Conservation (phyloP, 2,888 invertebrate species). For the Lepidochrysops patricia region DNA sequence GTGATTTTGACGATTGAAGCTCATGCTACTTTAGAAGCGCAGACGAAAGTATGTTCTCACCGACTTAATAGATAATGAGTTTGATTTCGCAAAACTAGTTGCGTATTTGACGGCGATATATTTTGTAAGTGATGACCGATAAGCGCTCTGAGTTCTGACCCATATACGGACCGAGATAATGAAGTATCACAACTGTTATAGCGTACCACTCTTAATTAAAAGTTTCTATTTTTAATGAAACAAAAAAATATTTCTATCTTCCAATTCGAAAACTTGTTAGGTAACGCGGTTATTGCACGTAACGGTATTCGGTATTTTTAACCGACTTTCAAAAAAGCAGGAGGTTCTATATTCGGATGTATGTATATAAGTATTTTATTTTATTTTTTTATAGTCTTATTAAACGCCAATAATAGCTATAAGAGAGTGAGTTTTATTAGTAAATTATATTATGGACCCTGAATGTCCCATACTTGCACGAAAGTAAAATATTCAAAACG, state of each 20-base stretch:
- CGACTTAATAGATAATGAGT: background rate
- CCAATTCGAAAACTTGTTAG: background rate
- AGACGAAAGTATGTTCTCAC: background rate
- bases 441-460: background rate
- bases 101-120: background rate
- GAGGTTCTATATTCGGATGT: too few species aligned
- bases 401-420: background rate
- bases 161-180: background rate
- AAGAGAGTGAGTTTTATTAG: background rate
- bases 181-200: too few species aligned
- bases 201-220: background rate
- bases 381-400: background rate
- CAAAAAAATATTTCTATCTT: background rate
- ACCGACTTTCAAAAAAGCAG: too few species aligned
- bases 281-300: background rate
- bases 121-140: background rate
- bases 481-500: background rate
- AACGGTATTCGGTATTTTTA: background rate
- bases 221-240: too few species aligned
- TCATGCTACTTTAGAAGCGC: background rate
- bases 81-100: background rate
- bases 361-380: too few species aligned
- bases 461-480: background rate
- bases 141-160: background rate
- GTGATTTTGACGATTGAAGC: background rate